These are phyloP conservation scores for Hycleus phaleratus DNA, from an alignment of 1,140 invertebrate species.

Conservation along the genomic window DNA sequence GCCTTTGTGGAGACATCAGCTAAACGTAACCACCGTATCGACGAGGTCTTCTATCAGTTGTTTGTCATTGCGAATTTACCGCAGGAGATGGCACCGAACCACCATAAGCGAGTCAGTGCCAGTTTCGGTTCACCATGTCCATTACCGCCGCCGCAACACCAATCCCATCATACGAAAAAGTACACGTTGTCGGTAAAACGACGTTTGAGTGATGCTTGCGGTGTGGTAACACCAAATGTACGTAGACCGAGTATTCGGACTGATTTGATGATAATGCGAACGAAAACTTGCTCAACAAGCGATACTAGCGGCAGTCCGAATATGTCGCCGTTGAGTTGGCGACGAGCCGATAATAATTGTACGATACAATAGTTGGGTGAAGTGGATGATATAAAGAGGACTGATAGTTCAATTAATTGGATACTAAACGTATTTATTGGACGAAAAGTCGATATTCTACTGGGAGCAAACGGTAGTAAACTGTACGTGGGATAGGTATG, in stretches of 20 bases:
- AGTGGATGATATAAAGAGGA: no score
- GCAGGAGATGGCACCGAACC: slow-evolving; percentile 80
- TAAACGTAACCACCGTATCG: slow-evolving; percentile 67
- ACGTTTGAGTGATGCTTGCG: slow-evolving; percentile 73
- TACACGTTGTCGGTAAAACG: slow-evolving; percentile 70
- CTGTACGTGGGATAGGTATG: no score
- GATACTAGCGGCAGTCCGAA: slow-evolving; percentile 36
- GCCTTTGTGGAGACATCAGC: slow-evolving; percentile 76
- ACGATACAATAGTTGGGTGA: slow-evolving; percentile 5
- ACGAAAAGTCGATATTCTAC: no score
- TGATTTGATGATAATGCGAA: slow-evolving; percentile 76
- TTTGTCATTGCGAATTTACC: slow-evolving; percentile 73
- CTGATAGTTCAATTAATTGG: no score
- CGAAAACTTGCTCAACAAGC: slow-evolving; percentile 64
- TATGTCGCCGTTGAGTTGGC: slow-evolving; percentile 23
- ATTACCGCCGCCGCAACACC: slow-evolving; percentile 52
- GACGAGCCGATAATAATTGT: slow-evolving; percentile 18
- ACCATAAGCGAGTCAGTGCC: slow-evolving; percentile 65
- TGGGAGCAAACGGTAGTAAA: no score
- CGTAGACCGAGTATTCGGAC: slow-evolving; percentile 74
- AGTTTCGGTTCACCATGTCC: slow-evolving; percentile 63
- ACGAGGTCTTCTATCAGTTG: slow-evolving; percentile 73
- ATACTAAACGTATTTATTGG: no score
- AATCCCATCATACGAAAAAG: slow-evolving; percentile 56
- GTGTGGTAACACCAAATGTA: slow-evolving; percentile 76